Evolutionary conservation across 2,797 vertebrate genomes (phyloP), one percentile per base, ranked within the genome.

Genomic region (Coluber constrictor): DNA sequence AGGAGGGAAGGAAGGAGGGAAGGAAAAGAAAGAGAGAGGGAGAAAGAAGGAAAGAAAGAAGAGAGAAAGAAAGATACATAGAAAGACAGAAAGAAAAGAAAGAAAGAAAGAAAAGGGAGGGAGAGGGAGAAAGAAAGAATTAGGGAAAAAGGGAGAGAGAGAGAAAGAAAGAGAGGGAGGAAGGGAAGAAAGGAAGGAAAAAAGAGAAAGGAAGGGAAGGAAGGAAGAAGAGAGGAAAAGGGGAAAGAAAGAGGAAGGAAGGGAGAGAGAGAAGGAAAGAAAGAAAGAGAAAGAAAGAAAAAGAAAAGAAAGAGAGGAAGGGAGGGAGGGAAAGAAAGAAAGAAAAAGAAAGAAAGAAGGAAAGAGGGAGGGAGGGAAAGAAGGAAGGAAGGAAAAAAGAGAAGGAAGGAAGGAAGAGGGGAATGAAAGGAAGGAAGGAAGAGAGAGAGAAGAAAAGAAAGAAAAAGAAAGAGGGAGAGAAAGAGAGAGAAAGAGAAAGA

Each of bases 401-500:
- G n/a, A n/a, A n/a, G n/a, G n/a, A 2, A 37, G 32, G n/a, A 8
- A 79, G 15, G 10, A 18, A 37, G 32, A 74, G 13, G 29, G 18
- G 3, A 27, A 70, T n/a, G 27, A 4, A 25, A 66, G 63, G 63
- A 10, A 70, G 2, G 25, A 32, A 70, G n/a, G n/a, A n/a, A n/a
- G n/a, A n/a, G n/a, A n/a, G n/a, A n/a, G 18, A 1, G 3, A 1
- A 27, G 10, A 9, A 0, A 11, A 27, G 25, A 0, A 11, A 27
- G 9, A 11, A 27, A 20, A 5, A 6, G 0, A 13, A n/a, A n/a
- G n/a, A n/a, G 4, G n/a, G 4, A 0, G 11, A 55, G 8, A 0
- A 12, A 56, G 12, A 1, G 55, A 56, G 4, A 3, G 55, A 7
- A 20, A 7, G 5, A n/a, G n/a, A n/a, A n/a, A n/a, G n/a, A n/a